phyloP scores from a whole-genome alignment of 2,888 invertebrate species.

The Himalopsyche japonica region DNA sequence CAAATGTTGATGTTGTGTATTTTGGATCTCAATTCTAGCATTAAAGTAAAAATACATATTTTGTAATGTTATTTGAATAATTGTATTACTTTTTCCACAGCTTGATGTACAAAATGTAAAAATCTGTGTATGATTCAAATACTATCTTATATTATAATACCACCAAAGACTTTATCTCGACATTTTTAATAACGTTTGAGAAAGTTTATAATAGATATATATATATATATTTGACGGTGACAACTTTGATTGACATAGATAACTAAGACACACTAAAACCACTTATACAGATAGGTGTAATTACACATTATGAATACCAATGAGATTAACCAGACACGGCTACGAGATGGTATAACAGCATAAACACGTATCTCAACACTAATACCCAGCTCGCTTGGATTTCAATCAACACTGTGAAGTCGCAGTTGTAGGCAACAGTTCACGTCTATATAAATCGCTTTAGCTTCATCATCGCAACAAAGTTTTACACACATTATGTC shows the following conservation, averaged over 20 bases:
- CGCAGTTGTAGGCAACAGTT: background rate
- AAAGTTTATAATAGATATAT: too few relatives aligned
- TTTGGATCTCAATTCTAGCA: too few relatives aligned
- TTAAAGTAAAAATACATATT: too few relatives aligned
- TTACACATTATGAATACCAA: background rate
- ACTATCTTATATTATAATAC: too few relatives aligned
- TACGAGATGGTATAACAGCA: background rate
- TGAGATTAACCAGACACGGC: background rate
- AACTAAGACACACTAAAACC: background rate
- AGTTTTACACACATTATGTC: background rate
- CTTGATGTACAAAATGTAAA: too few relatives aligned
- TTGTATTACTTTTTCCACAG: too few relatives aligned
- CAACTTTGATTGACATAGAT: background rate
- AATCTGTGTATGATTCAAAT: too few relatives aligned
- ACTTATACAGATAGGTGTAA: background rate
- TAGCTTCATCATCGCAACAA: background rate
- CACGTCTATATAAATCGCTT: background rate
- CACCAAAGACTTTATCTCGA: too few relatives aligned
- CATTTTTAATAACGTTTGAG: too few relatives aligned
- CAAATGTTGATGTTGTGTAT: too few relatives aligned
- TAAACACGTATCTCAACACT: background rate
- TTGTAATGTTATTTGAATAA: too few relatives aligned
- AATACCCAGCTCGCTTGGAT: background rate
- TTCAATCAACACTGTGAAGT: background rate
- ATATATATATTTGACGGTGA: background rate